phyloP scores from a whole-genome alignment of 2,113 vertebrate genomes.

The Scomber japonicus region DNA sequence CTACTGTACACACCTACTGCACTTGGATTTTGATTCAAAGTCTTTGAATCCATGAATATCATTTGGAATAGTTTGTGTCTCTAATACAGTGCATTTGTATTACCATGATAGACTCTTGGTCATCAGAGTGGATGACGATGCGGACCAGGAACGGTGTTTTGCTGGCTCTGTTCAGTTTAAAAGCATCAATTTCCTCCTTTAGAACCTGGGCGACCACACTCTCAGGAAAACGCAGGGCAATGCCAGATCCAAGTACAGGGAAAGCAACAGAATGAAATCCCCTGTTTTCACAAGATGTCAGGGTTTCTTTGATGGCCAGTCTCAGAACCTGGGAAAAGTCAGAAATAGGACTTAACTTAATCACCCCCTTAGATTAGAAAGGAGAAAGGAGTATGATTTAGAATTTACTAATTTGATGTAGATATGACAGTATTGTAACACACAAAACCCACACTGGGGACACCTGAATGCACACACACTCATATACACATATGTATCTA shows the following conservation, averaged over 20 bases:
- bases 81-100: background rate
- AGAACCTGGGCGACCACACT: conserved; percentile 52
- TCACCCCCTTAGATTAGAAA: too few relatives aligned
- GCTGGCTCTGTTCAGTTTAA: conserved; percentile 28
- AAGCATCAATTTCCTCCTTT: conserved; percentile 44
- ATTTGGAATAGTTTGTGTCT: background rate
- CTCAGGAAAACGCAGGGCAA: conserved; percentile 56
- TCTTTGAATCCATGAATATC: too few relatives aligned
- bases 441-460: too few relatives aligned
- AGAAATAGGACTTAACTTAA: background rate
- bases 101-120: conserved; percentile 37
- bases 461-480: too few relatives aligned
- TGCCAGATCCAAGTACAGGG: conserved; percentile 66
- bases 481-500: too few relatives aligned
- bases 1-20: too few relatives aligned
- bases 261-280: conserved; percentile 62
- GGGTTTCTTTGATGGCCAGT: conserved; percentile 31
- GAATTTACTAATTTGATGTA: too few relatives aligned
- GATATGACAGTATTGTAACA: too few relatives aligned
- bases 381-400: too few relatives aligned
- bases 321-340: conserved; percentile 60
- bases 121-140: conserved; percentile 53
- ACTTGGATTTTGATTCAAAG: too few relatives aligned
- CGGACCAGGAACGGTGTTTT: conserved; percentile 38
- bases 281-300: conserved; percentile 52